A percentile compares a stretch with the other conserved stretches of the same genome.
Evolutionary conservation across 2,888 invertebrate genomes (phyloP).

Genomic region (Pilophorus perplexus): DNA sequence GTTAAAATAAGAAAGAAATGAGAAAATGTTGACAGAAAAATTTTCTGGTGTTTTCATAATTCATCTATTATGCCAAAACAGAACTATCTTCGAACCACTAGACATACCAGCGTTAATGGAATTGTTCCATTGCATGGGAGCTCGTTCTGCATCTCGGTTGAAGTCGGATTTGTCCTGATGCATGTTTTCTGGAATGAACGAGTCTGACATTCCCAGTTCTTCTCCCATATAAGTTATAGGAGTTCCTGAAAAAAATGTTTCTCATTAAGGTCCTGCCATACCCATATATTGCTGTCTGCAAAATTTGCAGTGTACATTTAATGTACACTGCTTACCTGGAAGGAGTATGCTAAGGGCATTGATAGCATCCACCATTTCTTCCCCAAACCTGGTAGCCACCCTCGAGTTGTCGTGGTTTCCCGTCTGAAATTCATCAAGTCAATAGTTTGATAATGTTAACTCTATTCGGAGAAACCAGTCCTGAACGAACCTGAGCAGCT

Average conservation of each 20-base stretch:
- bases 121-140: constrained; percentile 66
- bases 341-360: constrained; percentile 68
- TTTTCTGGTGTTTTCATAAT: too few species aligned
- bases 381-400: constrained; percentile 58
- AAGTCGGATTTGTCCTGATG: not conserved
- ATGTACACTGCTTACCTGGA: constrained; percentile 56
- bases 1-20: too few species aligned
- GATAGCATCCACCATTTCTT: constrained; percentile 64
- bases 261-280: too few species aligned
- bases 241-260: constrained; percentile 56
- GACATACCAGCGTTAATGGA: constrained; percentile 60
- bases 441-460: too few species aligned
- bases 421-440: too few species aligned
- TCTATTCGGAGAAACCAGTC: not conserved
- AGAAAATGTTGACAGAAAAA: too few species aligned
- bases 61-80: too few species aligned
- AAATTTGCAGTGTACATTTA: too few species aligned
- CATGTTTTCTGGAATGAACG: not conserved
- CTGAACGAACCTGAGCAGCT: too few species aligned
- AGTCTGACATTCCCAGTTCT: constrained; percentile 74
- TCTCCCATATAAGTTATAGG: constrained; percentile 80
- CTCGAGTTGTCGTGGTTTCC: constrained; percentile 69
- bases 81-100: not conserved
- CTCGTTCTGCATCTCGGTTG: constrained; percentile 63
- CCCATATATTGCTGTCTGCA: too few species aligned